Percentiles rank a stretch among this genome's conserved stretches.
These are phyloP conservation scores for Phyllotis vaccarum DNA, from an alignment of 2,797 vertebrate genomes.

Conservation along the genomic window DNA sequence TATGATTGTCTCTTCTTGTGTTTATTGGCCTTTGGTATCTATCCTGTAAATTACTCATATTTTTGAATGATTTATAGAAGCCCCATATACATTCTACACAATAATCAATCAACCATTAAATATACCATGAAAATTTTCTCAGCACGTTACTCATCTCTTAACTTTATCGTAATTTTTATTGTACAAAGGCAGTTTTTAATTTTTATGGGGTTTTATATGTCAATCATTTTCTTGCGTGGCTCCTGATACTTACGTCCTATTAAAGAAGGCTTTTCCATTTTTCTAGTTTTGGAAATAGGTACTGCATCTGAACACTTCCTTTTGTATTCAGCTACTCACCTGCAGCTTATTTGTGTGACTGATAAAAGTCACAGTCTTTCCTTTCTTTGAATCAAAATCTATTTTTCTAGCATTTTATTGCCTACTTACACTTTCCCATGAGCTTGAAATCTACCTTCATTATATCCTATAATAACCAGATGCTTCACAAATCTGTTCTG, in stretches of 20 bases:
- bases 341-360: constrained; percentile 42
- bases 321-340: constrained; percentile 1
- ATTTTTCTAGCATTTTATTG: constrained; percentile 39
- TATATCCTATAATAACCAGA: neutral
- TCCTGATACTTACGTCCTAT: constrained; percentile 32
- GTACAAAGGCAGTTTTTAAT: constrained; percentile 53
- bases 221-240: constrained; percentile 39
- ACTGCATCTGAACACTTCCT: constrained; percentile 7
- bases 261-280: neutral
- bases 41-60: constrained; percentile 40
- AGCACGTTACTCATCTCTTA: constrained; percentile 22
- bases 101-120: constrained; percentile 69
- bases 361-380: constrained; percentile 10
- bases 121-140: constrained; percentile 39
- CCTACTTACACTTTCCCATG: neutral
- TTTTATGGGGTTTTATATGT: constrained; percentile 57
- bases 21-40: constrained; percentile 52
- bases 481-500: neutral
- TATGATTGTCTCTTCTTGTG: neutral
- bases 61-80: constrained; percentile 65
- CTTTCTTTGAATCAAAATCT: constrained; percentile 38
- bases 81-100: constrained; percentile 27
- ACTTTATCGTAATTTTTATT: constrained; percentile 63
- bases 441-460: constrained; percentile 40
- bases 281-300: constrained; percentile 23